Conservation (phyloP, 2,113 vertebrate genomes). For the Crotalus helleri region DNA sequence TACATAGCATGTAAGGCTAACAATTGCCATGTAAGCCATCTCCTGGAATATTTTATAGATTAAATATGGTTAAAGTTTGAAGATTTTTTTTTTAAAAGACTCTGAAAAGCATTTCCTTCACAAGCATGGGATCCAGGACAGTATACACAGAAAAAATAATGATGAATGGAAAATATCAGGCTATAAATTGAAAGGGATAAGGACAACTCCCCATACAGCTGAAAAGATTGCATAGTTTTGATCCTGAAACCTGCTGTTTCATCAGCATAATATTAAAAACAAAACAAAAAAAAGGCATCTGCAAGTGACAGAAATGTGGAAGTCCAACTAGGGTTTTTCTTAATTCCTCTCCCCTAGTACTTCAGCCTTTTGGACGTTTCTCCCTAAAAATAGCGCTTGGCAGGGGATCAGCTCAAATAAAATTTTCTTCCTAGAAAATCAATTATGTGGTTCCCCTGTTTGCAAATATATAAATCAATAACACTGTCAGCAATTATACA, state of each 20-base stretch:
- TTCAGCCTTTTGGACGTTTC: background rate
- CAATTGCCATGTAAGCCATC: background rate
- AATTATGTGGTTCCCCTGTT: background rate
- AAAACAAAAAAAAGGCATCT: background rate
- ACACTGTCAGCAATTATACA: background rate
- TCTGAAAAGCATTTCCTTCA: background rate
- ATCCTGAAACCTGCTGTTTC: background rate
- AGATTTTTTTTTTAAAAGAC: background rate
- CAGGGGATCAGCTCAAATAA: background rate
- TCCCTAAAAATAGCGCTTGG: background rate
- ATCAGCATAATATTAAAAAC: background rate
- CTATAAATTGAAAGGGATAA: background rate
- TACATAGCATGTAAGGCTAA: background rate
- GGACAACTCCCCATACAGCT: background rate
- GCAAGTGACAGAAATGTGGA: background rate
- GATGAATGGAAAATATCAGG: background rate
- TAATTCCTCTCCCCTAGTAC: background rate
- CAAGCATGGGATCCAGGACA: background rate
- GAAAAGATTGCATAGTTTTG: background rate
- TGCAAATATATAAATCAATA: background rate
- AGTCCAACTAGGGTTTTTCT: background rate
- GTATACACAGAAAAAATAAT: background rate
- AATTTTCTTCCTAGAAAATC: background rate
- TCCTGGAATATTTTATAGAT: background rate
- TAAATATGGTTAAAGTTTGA: background rate